Conservation (phyloP, 2,113 vertebrate genomes). For the Nycticebus coucang region DNA sequence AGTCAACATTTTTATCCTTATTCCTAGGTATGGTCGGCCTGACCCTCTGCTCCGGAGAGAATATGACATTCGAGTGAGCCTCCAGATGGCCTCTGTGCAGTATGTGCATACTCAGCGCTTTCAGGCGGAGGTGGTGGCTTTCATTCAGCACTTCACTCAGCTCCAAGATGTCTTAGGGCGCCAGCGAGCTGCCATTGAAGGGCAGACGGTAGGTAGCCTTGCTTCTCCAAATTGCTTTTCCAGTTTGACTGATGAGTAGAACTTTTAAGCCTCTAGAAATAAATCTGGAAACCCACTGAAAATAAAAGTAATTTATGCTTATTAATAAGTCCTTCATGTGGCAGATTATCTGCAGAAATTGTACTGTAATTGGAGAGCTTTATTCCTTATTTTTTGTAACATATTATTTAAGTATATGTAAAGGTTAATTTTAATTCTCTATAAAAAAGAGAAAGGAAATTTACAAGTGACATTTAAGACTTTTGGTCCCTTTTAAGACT, state of each 20-base stretch:
- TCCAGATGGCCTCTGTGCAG: conserved; percentile 97
- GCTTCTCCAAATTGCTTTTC: background rate
- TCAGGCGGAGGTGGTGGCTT: conserved; percentile 95
- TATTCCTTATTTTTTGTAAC: background rate
- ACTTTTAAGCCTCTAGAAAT: background rate
- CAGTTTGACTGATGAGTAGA: background rate
- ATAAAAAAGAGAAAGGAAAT: background rate
- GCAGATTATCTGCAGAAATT: background rate
- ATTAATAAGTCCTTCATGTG: background rate
- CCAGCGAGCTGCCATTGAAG: conserved; percentile 95
- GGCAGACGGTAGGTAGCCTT: conserved; percentile 91
- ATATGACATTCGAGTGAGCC: conserved; percentile 90
- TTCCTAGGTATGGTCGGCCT: conserved; percentile 87
- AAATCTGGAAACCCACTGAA: conserved; percentile 8
- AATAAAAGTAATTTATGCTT: background rate
- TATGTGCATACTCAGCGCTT: conserved; percentile 99
- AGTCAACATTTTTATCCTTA: background rate
- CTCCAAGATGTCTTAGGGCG: conserved; percentile 96
- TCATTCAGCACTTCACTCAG: conserved; percentile 98
- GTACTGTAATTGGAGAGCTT: background rate
- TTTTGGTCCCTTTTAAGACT: background rate
- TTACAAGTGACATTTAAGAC: background rate
- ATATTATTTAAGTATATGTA: background rate
- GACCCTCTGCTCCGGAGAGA: conserved; percentile 90
- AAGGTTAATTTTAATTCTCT: conserved; percentile 37